Percentiles rank a stretch among this genome's conserved stretches.
phyloP scores from a whole-genome alignment of 2,888 invertebrate species.

The Gymnosoma rotundatum region DNA sequence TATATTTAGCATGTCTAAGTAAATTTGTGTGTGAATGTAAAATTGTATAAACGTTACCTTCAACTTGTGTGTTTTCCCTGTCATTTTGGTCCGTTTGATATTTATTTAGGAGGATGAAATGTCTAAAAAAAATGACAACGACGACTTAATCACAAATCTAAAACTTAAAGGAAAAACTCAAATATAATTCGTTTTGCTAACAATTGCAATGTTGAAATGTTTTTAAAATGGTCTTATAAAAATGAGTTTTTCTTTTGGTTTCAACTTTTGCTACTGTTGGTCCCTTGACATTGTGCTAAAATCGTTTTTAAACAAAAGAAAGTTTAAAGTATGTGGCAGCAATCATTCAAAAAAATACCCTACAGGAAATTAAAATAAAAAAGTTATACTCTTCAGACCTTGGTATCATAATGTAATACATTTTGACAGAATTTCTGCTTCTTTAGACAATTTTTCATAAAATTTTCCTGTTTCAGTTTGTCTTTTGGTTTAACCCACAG shows the following conservation, averaged over 20 bases:
- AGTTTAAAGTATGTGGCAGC: background rate
- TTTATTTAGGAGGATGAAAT: constrained; percentile 11
- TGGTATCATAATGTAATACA: background rate
- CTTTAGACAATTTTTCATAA: background rate
- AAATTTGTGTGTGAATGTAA: background rate
- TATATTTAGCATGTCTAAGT: too few relatives aligned
- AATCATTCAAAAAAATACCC: background rate
- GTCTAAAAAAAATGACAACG: constrained; percentile 36
- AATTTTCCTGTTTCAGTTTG: background rate
- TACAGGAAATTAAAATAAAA: background rate
- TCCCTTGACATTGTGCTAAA: constrained; percentile 56
- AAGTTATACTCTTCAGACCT: background rate
- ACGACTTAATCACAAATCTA: constrained; percentile 58
- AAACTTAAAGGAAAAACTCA: constrained; percentile 32
- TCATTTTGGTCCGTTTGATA: constrained; percentile 1
- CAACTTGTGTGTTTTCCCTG: constrained; percentile 19
- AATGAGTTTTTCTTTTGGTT: constrained; percentile 40
- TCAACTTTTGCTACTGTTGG: constrained; percentile 4
- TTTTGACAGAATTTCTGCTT: background rate
- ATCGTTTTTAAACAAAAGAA: background rate
- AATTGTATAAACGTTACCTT: background rate
- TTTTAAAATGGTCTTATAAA: constrained; percentile 48
- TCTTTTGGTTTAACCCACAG: background rate
- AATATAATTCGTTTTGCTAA: constrained; percentile 33
- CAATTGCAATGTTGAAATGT: constrained; percentile 27